Evolutionary conservation across 2,797 vertebrate species (phyloP), one percentile per base, ranked within the genome.

Genomic region (Rhyacichthys aspro): DNA sequence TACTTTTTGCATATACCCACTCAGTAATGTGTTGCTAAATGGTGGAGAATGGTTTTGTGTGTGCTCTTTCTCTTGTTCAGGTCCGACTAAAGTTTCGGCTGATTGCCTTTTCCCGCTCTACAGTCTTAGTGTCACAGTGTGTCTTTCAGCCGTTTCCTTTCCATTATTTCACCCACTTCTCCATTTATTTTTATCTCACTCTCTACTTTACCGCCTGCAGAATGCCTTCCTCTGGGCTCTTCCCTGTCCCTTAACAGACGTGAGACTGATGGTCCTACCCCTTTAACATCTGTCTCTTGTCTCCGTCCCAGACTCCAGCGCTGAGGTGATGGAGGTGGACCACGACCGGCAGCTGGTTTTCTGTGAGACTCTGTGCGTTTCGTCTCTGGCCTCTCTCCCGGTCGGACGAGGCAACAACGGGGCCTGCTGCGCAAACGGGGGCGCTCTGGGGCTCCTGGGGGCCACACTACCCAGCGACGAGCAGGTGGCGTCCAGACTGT

Each of bases 251-350:
- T 15, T 50, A 41, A 37, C 15, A 34, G 9, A 43, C 15, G 18
- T 38, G 10, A 10, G 37, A 38, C 11, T 38, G 7, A 11, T 23
- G 19, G 19, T 5, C 19, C 19, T n/a, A n/a, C n/a, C n/a, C n/a
- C n/a, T n/a, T n/a, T n/a, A n/a, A n/a, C n/a, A n/a, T n/a, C n/a
- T n/a, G n/a, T n/a, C n/a, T n/a, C n/a, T n/a, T 53, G 17, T 6
- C 44, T 46, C 54, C n/a, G 12, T 23, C 19, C 19, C 79, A 97
- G 96, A 96, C 65, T 94, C 95, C 56, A 96, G 93, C 0, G 96
- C 97, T 0, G 94, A 96, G 82, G 96, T 98, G 86, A 98, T 99
- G 95, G 97, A 99, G 88, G 96, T 99, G 1, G 97, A 99, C 91
- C 97, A 98, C 0, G 97, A 99, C 91, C 93, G 94, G 73, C 93